Evolutionary conservation across 2,888 invertebrate genomes (phyloP).

Genomic region (Eudemis profundana): DNA sequence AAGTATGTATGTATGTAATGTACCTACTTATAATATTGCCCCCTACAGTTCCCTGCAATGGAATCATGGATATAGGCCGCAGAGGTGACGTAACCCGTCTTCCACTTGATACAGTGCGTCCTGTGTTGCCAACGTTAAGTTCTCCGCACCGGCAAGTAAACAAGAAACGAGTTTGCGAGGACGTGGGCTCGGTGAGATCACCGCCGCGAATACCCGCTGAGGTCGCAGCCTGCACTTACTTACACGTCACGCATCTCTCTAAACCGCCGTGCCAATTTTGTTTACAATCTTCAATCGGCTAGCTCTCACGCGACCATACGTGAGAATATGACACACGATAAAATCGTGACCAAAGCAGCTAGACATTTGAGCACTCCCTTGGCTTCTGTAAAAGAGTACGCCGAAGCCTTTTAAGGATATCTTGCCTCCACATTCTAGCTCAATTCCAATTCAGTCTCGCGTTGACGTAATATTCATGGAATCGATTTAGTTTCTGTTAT

Average conservation of each 20-base stretch:
- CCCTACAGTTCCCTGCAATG: conserved; percentile 21
- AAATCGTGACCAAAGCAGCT: conserved; percentile 45
- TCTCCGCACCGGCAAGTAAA: conserved; percentile 77
- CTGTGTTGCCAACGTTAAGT: conserved; percentile 74
- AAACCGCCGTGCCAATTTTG: conserved; percentile 65
- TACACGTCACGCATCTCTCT: conserved; percentile 43
- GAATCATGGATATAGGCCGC: conserved; percentile 23
- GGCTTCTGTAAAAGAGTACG: conserved; percentile 34
- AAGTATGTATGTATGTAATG: neutral
- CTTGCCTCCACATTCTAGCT: conserved; percentile 36
- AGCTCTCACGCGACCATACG: conserved; percentile 59
- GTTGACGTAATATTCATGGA: conserved; percentile 40
- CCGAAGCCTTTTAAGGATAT: conserved; percentile 36
- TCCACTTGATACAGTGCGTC: conserved; percentile 66
- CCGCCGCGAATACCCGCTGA: conserved; percentile 76
- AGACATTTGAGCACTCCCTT: conserved; percentile 3
- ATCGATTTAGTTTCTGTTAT: conserved; percentile 38
- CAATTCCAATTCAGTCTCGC: conserved; percentile 23
- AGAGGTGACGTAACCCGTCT: conserved; percentile 69
- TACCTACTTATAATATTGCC: conserved; percentile 1
- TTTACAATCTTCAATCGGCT: conserved; percentile 66
- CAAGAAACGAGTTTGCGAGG: conserved; percentile 84
- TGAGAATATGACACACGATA: conserved; percentile 56
- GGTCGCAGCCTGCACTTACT: conserved; percentile 79
- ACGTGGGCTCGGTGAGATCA: conserved; percentile 83